phyloP scores from a whole-genome alignment of 2,113 vertebrate species.

The Clarias macrocephalus region DNA sequence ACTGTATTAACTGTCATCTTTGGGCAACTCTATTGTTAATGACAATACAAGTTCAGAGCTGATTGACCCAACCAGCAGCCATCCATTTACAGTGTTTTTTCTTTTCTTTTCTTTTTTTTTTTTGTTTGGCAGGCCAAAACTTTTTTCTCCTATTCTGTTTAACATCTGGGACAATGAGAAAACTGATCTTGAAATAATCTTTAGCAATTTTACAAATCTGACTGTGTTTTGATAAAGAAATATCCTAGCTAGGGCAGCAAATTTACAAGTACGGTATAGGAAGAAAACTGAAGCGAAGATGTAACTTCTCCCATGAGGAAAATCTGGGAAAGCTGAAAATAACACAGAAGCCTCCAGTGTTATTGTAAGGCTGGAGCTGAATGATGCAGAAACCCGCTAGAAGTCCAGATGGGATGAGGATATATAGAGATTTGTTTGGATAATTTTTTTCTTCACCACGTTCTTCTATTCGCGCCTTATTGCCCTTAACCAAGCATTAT shows the following conservation, averaged over 20 bases:
- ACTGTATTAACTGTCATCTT: constrained; percentile 28
- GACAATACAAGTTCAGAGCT: neutral
- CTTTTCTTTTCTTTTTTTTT: no score
- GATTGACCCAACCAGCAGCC: neutral
- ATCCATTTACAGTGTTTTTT: neutral
- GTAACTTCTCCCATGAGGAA: constrained; percentile 62
- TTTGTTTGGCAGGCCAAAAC: no score
- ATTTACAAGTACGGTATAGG: constrained; percentile 10
- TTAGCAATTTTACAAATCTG: constrained; percentile 20
- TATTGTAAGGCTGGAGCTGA: constrained; percentile 74
- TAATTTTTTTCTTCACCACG: constrained; percentile 65
- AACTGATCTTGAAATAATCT: neutral
- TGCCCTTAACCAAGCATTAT: constrained; percentile 63
- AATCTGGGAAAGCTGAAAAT: constrained; percentile 76
- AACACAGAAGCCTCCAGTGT: constrained; percentile 68
- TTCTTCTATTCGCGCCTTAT: constrained; percentile 66
- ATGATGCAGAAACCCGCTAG: constrained; percentile 71
- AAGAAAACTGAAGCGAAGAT: constrained; percentile 41
- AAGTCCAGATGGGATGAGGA: constrained; percentile 64
- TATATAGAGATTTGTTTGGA: constrained; percentile 71
- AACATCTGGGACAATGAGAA: constrained; percentile 13
- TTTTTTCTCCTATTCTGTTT: neutral
- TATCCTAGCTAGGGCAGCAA: constrained; percentile 69
- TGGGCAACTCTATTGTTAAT: constrained; percentile 40
- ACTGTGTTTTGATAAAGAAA: constrained; percentile 47